phyloP scores from a whole-genome alignment of 2,797 vertebrate species.

The Hydrolagus colliei region DNA sequence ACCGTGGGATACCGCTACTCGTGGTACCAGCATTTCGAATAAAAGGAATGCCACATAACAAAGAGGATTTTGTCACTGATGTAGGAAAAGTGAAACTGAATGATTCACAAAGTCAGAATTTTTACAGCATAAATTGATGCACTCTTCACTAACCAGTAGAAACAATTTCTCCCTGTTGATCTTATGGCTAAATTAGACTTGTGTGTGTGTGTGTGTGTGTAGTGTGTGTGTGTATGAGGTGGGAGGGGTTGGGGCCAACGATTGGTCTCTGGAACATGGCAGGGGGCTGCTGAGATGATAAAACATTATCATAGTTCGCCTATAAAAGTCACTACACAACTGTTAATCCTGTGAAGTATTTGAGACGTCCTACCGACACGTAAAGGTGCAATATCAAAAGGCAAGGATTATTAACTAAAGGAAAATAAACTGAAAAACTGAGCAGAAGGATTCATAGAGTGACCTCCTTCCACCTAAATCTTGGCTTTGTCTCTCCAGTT shows the following conservation, averaged over 20 bases:
- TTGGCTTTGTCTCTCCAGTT: conserved; percentile 58
- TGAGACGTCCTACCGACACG: neutral
- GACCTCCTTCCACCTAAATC: conserved; percentile 31
- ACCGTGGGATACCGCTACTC: neutral
- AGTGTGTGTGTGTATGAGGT: no score
- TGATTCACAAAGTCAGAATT: neutral
- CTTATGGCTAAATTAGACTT: no score
- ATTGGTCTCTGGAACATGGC: neutral
- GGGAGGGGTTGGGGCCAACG: no score
- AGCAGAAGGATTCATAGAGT: conserved; percentile 15
- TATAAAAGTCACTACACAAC: no score
- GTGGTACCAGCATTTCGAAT: no score
- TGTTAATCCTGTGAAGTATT: neutral
- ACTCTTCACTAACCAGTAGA: no score
- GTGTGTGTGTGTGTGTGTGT: no score
- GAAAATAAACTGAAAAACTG: neutral
- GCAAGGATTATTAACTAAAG: neutral
- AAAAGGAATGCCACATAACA: neutral
- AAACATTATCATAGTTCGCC: neutral
- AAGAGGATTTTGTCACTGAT: neutral
- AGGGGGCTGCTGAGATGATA: neutral
- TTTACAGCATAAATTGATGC: neutral
- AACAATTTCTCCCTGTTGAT: no score
- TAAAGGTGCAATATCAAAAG: neutral
- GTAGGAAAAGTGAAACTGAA: neutral